Percentiles rank a stretch among this genome's conserved stretches.
Conservation (phyloP, 2,888 invertebrate species). For the Sinhomidia bicolor region DNA sequence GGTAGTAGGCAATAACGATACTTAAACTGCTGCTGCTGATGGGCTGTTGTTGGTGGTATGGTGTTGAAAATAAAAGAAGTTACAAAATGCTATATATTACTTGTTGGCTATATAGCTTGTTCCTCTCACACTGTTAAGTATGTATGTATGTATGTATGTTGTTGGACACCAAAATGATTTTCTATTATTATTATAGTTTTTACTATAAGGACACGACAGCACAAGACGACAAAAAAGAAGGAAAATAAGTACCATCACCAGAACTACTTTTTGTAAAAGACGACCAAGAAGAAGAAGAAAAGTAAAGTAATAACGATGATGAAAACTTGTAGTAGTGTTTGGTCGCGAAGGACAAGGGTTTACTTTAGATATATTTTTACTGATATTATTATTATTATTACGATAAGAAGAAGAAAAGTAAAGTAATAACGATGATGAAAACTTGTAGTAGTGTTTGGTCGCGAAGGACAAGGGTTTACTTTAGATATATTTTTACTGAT, state of each 20-base stretch:
- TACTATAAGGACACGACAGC: conserved; percentile 6
- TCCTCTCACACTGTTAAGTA: no score
- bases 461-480: conserved; percentile 56
- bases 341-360: conserved; percentile 53
- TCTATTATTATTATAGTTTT: not conserved
- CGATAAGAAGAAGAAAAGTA: conserved; percentile 8
- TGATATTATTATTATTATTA: conserved; percentile 56
- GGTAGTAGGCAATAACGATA: conserved; percentile 57
- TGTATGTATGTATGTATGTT: no score
- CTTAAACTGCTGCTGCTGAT: conserved; percentile 50
- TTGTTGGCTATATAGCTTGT: conserved; percentile 42
- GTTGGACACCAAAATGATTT: conserved; percentile 24
- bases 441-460: conserved; percentile 37
- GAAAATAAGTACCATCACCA: not conserved
- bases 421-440: conserved; percentile 46
- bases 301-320: conserved; percentile 33
- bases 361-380: conserved; percentile 64
- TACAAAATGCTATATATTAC: no score
- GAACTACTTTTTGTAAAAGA: conserved; percentile 38
- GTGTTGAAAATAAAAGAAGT: conserved; percentile 35
- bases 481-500: conserved; percentile 68
- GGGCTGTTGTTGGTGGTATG: conserved; percentile 32
- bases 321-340: conserved; percentile 49
- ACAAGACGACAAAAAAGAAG: conserved; percentile 17
- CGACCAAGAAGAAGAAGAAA: not conserved